Percentiles rank a stretch among this genome's conserved stretches.
Evolutionary conservation across 1,140 invertebrate species (phyloP).

Genomic region (Caenorhabditis briggsae): DNA sequence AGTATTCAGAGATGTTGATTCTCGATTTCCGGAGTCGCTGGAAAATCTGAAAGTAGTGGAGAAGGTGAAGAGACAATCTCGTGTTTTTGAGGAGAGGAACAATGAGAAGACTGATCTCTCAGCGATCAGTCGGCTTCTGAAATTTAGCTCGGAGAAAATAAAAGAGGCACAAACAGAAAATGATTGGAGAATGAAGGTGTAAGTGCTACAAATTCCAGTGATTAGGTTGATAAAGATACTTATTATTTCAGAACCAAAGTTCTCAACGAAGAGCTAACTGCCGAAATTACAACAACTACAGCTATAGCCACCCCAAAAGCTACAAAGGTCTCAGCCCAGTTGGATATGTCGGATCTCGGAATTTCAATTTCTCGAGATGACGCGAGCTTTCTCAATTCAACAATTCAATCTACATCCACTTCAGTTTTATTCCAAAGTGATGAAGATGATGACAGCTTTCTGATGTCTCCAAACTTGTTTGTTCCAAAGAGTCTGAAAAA

Average conservation of each 20-base stretch:
- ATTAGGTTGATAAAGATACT: background rate
- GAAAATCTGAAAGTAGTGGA: background rate
- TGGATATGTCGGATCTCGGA: constrained; percentile 12
- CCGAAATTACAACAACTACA: background rate
- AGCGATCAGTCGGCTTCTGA: constrained; percentile 6
- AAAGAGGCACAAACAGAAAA: background rate
- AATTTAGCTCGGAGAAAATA: background rate
- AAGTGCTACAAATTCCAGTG: background rate
- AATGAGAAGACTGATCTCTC: background rate
- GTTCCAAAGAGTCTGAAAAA: background rate
- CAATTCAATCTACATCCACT: background rate
- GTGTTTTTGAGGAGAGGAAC: background rate
- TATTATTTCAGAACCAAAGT: background rate
- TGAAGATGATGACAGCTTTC: background rate
- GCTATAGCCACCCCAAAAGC: background rate
- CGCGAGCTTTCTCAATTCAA: background rate
- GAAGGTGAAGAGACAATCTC: background rate
- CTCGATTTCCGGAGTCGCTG: background rate
- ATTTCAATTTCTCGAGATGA: constrained; percentile 12
- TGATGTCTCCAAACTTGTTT: background rate
- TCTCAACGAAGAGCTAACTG: background rate
- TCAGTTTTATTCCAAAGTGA: background rate
- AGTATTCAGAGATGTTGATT: background rate
- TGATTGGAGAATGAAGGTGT: background rate
- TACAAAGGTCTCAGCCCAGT: background rate